Base-by-base conservation (phyloP, 1,140 invertebrate species). In the Phymastichus coffea region DNA sequence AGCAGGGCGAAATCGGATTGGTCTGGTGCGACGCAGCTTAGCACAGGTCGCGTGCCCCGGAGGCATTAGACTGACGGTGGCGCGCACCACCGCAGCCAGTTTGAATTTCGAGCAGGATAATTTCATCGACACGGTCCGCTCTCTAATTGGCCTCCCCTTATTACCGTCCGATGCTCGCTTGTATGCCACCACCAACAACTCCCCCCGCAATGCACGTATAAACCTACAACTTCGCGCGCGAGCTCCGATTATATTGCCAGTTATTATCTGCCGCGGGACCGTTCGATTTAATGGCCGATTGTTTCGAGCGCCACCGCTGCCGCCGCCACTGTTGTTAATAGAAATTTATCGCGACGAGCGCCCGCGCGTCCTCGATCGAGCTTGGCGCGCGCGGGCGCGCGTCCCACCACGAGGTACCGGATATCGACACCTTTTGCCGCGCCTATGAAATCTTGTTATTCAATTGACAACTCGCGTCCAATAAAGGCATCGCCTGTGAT, bases 141-240 rank as follows among this genome's bases (percentile, higher is more conserved):
- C 43, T 77, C 73, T 78, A 78, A 79, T 78, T 78, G 75, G 75
- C 63, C 77, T 75, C 76, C 78, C 77, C 78, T 80, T 80, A 78
- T 71, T 15, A 35, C 44, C 10, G 15, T 26, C 9, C 76, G 76
- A 78, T 78, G 76, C 74, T 77, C 75, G 73, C 71, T 77, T 78
- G 70, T 58, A 56, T 64, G 66, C 56, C 65, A 47, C 70, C 63
- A 59, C 63, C n/a, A n/a, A n/a, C n/a, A n/a, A n/a, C n/a, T n/a
- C n/a, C n/a, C n/a, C n/a, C n/a, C n/a, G n/a, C n/a, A n/a, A n/a
- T n/a, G n/a, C n/a, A n/a, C n/a, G n/a, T n/a, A n/a, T n/a, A n/a
- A n/a, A n/a, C n/a, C n/a, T n/a, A n/a, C n/a, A n/a, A n/a, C n/a
- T n/a, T 47, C 44, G 44, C 23, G 58, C 38, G 65, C 67, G 67